These are phyloP conservation scores for Electrophaes corylata DNA, from an alignment of 2,888 invertebrate genomes.

Conservation along the genomic window DNA sequence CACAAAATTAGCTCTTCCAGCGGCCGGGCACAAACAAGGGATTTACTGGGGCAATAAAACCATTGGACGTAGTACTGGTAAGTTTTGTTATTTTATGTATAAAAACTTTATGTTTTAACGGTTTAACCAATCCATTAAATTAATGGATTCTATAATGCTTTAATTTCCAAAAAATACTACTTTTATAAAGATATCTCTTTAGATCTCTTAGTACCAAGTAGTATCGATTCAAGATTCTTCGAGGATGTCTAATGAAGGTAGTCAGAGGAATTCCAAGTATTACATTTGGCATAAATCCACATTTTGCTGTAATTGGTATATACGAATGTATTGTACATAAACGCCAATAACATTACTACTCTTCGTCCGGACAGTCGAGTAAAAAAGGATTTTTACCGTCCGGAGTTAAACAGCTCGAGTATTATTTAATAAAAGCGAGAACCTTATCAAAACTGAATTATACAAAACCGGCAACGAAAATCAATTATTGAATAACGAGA, in stretches of 20 bases:
- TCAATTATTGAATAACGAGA: conserved; percentile 37
- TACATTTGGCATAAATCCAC: too few relatives aligned
- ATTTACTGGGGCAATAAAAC: conserved; percentile 44
- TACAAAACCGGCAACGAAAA: conserved; percentile 29
- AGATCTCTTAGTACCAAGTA: too few relatives aligned
- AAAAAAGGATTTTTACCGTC: conserved; percentile 2
- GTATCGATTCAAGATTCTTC: too few relatives aligned
- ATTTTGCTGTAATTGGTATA: too few relatives aligned
- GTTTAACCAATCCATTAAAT: background rate
- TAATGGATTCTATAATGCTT: too few relatives aligned
- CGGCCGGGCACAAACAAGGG: conserved; percentile 50
- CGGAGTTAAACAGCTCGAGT: conserved; percentile 2
- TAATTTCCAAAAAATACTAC: too few relatives aligned
- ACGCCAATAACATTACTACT: too few relatives aligned
- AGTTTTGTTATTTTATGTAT: background rate
- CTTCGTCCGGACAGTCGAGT: too few relatives aligned
- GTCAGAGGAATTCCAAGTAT: too few relatives aligned
- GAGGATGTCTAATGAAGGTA: too few relatives aligned
- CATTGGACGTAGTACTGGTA: conserved; percentile 2
- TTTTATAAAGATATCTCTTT: too few relatives aligned
- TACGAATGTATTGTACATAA: too few relatives aligned
- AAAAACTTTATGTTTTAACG: background rate
- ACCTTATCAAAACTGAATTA: conserved; percentile 31
- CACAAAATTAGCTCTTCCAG: conserved; percentile 58
- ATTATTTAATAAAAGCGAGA: conserved; percentile 28